Percentiles rank a stretch among this genome's conserved stretches.
Conservation (phyloP, 2,113 vertebrate genomes). For the Bostrychus sinensis region DNA sequence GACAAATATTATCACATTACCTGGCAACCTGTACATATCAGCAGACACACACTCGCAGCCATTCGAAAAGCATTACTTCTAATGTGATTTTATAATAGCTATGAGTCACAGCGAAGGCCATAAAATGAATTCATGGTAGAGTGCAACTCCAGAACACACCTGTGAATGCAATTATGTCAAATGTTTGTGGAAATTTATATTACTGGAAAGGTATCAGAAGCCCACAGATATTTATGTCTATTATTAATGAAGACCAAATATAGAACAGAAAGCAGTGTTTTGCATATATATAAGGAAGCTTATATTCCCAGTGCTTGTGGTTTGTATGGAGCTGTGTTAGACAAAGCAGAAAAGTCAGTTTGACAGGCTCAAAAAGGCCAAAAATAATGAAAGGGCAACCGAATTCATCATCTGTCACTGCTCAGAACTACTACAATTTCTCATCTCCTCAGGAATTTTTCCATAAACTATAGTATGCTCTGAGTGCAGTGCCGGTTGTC, state of each 20-base stretch:
- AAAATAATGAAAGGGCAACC: neutral
- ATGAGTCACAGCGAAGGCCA: conserved; percentile 18
- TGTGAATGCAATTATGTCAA: neutral
- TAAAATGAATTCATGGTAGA: neutral
- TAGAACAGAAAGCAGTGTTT: neutral
- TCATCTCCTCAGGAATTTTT: neutral
- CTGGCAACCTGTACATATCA: conserved; percentile 28
- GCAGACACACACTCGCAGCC: neutral
- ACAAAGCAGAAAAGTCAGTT: neutral
- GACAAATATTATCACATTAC: conserved; percentile 45
- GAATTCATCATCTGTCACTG: neutral
- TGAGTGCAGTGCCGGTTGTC: conserved; percentile 42
- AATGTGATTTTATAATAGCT: conserved; percentile 19
- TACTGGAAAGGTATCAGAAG: neutral
- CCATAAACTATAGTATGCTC: conserved; percentile 10
- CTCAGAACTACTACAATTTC: neutral
- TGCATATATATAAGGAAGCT: neutral
- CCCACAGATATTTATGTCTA: neutral
- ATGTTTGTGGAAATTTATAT: neutral
- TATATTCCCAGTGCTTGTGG: neutral
- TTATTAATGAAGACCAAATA: neutral
- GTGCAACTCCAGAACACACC: neutral
- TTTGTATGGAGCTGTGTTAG: neutral
- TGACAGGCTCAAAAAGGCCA: neutral
- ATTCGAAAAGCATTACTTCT: conserved; percentile 14